Evolutionary conservation across 2,888 invertebrate species (phyloP).

Genomic region (Drosophila koepferae): DNA sequence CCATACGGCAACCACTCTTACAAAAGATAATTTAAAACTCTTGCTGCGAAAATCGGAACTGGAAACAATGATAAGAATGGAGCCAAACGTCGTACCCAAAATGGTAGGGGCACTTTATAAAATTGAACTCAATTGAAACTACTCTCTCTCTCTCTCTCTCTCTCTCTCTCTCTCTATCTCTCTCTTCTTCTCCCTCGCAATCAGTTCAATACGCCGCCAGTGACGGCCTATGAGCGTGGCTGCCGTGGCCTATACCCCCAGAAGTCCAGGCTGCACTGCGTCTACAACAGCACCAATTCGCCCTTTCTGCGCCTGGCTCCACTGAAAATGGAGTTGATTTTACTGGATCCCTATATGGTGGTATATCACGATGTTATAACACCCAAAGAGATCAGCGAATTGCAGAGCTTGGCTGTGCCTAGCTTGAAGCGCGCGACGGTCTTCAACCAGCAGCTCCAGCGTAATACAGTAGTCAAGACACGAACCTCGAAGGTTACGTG

Average conservation of each 20-base stretch:
- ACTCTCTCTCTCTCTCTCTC: neutral
- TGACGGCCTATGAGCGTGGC: constrained; percentile 56
- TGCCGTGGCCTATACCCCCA: constrained; percentile 74
- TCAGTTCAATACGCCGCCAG: constrained; percentile 4
- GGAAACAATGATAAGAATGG: constrained; percentile 60
- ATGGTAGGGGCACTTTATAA: constrained; percentile 35
- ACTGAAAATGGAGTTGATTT: constrained; percentile 79
- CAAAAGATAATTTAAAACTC: constrained; percentile 53
- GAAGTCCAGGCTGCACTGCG: constrained; percentile 61
- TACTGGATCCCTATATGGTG: constrained; percentile 79
- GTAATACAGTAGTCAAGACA: constrained; percentile 47
- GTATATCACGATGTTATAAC: constrained; percentile 79
- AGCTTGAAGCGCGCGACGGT: constrained; percentile 76
- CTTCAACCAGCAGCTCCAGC: constrained; percentile 26
- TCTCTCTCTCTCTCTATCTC: neutral
- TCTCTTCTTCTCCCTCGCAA: neutral
- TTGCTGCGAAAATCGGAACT: constrained; percentile 63
- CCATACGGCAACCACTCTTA: constrained; percentile 45
- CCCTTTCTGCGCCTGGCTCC: constrained; percentile 79
- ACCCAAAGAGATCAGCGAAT: constrained; percentile 68
- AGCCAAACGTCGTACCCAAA: constrained; percentile 14
- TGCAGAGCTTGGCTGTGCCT: constrained; percentile 69
- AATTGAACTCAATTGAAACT: neutral
- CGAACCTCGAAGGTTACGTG: constrained; percentile 82
- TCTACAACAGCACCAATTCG: constrained; percentile 77